Conservation (phyloP, 2,888 invertebrate genomes). For the Notodonta dromedarius region DNA sequence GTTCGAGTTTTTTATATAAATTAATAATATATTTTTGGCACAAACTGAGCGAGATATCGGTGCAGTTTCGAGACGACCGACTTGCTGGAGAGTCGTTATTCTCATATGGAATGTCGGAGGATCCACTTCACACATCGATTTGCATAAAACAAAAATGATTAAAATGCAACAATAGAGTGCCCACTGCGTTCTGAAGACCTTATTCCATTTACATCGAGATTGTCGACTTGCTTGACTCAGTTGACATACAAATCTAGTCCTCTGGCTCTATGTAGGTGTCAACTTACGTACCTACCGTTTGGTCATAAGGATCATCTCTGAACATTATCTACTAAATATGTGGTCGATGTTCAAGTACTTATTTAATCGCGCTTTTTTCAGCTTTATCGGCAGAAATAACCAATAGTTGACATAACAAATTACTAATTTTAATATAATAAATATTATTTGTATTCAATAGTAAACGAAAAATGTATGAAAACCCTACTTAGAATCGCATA, state of each 20-base stretch:
- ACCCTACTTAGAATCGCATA: too few species aligned
- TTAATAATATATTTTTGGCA: slow-evolving; percentile 42
- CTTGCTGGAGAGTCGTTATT: slow-evolving; percentile 66
- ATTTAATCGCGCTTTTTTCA: slow-evolving; percentile 13
- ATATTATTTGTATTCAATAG: background rate
- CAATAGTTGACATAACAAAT: slow-evolving; percentile 9
- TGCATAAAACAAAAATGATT: slow-evolving; percentile 70
- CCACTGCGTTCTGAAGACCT: slow-evolving; percentile 55
- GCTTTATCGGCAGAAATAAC: slow-evolving; percentile 8
- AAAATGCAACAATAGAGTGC: slow-evolving; percentile 62
- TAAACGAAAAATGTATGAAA: too few species aligned
- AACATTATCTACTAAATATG: slow-evolving; percentile 18
- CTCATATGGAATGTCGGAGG: slow-evolving; percentile 63
- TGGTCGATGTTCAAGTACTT: slow-evolving; percentile 9
- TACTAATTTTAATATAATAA: background rate
- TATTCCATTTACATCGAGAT: slow-evolving; percentile 57
- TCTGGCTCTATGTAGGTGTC: slow-evolving; percentile 28
- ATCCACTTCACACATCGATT: slow-evolving; percentile 63
- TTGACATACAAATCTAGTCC: slow-evolving; percentile 46
- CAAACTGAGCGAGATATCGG: slow-evolving; percentile 38
- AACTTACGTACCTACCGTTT: slow-evolving; percentile 16
- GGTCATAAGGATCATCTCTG: slow-evolving; percentile 21
- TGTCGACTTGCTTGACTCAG: slow-evolving; percentile 43
- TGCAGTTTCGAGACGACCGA: slow-evolving; percentile 63
- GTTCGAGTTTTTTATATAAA: slow-evolving; percentile 33